These are phyloP conservation scores for Dusona sp. DNA, from an alignment of 2,888 invertebrate genomes.

Conservation along the genomic window DNA sequence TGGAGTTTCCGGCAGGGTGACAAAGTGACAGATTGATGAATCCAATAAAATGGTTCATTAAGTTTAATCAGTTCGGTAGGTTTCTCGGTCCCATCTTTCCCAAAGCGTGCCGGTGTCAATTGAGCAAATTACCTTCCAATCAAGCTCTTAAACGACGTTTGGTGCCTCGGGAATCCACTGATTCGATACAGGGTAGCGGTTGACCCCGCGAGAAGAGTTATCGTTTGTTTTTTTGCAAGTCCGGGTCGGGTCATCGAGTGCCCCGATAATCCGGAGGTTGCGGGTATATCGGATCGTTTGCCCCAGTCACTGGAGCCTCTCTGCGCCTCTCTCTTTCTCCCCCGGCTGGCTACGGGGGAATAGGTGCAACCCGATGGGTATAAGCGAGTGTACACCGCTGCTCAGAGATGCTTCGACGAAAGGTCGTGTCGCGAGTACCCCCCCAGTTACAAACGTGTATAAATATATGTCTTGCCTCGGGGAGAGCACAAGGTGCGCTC, in stretches of 20 bases:
- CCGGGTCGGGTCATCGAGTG: constrained; percentile 29
- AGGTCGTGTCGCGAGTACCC: constrained; percentile 64
- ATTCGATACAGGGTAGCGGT: background rate
- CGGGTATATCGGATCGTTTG: constrained; percentile 35
- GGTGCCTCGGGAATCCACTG: background rate
- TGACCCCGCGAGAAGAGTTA: background rate
- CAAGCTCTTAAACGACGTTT: background rate
- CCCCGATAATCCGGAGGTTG: constrained; percentile 54
- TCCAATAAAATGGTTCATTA: background rate
- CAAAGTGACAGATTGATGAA: background rate
- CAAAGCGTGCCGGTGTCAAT: background rate
- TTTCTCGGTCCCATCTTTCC: background rate
- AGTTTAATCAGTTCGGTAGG: background rate
- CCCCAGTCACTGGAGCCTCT: constrained; percentile 1
- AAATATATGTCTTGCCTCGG: background rate
- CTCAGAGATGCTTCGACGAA: constrained; percentile 56
- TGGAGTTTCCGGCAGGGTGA: background rate
- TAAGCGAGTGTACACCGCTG: constrained; percentile 9
- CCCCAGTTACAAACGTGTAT: constrained; percentile 1
- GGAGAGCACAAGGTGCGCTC: constrained; percentile 62
- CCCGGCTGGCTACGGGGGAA: background rate
- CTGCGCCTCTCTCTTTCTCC: constrained; percentile 13
- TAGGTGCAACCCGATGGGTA: constrained; percentile 55
- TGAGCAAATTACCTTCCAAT: background rate
- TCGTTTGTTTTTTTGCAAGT: background rate